Evolutionary conservation across 2,888 invertebrate genomes (phyloP), one percentile per base, ranked within the genome.

Genomic region (Pachliopta kotzebuea): DNA sequence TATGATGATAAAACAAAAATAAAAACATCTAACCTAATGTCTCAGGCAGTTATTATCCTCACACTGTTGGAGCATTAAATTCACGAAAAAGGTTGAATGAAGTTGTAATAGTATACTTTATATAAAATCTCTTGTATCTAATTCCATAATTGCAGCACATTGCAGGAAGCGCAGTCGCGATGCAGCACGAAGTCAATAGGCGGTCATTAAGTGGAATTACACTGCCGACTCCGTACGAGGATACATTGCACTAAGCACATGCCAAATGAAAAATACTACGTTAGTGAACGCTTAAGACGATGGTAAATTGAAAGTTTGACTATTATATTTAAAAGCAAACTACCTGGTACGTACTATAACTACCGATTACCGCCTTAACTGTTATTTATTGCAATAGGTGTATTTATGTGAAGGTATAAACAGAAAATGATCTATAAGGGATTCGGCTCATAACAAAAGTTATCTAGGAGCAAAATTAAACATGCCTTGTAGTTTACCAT

Each of bases 191-290:
- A 29, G 29, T 29, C 56, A 56, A 49, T 62, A 29, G 31, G 21
- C 50, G 31, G 50, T 31, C 31, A 50, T 62, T 56, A 62, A 21
- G n/a, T n/a, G 23, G 23, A 50, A 62, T 56, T 61, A 29, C 17
- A 29, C 24, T 24, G 42, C 45, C n/a, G 11, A 55, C 42, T 45
- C n/a, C 50, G 54, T 26, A n/a, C n/a, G 9, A 31, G 17, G 50
- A 52, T 52, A 45, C 18, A 8, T 45, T n/a, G 50, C 50, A 9
- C n/a, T 52, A 21, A 52, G 21, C 23, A 52, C 18, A 52, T n/a
- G n/a, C 1, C 50, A 52, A 18, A 21, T 23, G 21, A 8, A 52
- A 21, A 52, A 21, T 52, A 52, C 50, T 21, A 52, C 21, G 3
- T 21, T 21, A 21, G n/a, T 45, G 11, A 52, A 52, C 21, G 50